Percentiles rank a stretch among this genome's conserved stretches.
phyloP scores from a whole-genome alignment of 1,140 invertebrate species.

The Bombus polaris region DNA sequence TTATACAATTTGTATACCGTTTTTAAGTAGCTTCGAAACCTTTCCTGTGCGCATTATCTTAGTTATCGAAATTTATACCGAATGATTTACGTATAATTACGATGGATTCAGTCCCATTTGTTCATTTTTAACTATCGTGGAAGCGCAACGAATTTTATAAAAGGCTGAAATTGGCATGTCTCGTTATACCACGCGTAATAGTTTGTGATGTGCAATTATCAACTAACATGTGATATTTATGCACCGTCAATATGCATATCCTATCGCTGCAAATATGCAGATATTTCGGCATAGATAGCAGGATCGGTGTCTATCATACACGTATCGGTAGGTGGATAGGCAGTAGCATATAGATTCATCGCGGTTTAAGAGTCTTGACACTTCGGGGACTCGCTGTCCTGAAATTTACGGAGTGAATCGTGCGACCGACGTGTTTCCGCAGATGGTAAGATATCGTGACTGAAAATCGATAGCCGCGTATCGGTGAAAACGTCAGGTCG shows the following conservation, averaged over 20 bases:
- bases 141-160: neutral
- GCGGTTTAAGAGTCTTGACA: slow-evolving; percentile 54
- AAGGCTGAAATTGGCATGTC: neutral
- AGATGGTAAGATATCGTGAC: slow-evolving; percentile 55
- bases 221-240: too few relatives aligned
- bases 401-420: slow-evolving; percentile 49
- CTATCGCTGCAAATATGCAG: too few relatives aligned
- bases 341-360: slow-evolving; percentile 18
- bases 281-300: neutral
- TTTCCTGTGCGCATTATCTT: too few relatives aligned
- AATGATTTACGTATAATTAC: too few relatives aligned
- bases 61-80: too few relatives aligned
- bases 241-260: neutral
- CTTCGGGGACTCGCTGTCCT: slow-evolving; percentile 43
- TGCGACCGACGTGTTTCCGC: slow-evolving; percentile 45
- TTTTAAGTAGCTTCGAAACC: neutral
- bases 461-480: slow-evolving; percentile 47
- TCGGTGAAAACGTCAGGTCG: slow-evolving; percentile 42
- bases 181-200: too few relatives aligned
- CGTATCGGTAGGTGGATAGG: neutral
- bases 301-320: slow-evolving; percentile 7
- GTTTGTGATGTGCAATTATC: too few relatives aligned
- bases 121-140: neutral
- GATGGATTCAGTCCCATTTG: neutral
- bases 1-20: neutral